Conservation (phyloP, 1,140 invertebrate genomes). For the Drosophila navojoa region DNA sequence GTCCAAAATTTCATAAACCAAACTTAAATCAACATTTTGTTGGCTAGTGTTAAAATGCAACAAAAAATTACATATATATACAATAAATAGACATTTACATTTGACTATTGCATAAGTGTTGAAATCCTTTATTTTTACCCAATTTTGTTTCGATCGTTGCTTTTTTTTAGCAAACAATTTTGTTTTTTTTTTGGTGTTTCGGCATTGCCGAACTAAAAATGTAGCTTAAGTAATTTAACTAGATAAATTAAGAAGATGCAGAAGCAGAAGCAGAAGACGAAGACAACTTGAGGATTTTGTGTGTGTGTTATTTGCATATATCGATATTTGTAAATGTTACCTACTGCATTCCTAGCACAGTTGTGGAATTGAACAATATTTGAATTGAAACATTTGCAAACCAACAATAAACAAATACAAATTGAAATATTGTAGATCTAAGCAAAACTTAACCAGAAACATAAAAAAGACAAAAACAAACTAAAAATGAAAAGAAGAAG, state of each 20-base stretch:
- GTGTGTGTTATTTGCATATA: constrained; percentile 35
- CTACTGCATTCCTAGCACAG: constrained; percentile 80
- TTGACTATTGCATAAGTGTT: constrained; percentile 42
- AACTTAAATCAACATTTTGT: no score
- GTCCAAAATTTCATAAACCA: no score
- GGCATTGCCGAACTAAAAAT: constrained; percentile 54
- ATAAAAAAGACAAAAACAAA: neutral
- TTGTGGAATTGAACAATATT: constrained; percentile 78
- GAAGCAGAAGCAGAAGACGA: neutral
- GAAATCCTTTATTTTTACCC: no score
- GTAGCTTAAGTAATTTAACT: constrained; percentile 32
- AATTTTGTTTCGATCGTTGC: neutral
- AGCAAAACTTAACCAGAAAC: constrained; percentile 8
- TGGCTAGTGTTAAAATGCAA: neutral
- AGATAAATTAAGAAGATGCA: neutral
- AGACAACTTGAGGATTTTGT: constrained; percentile 27
- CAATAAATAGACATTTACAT: no score
- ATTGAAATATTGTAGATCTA: constrained; percentile 54
- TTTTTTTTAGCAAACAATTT: neutral
- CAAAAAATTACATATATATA: no score
- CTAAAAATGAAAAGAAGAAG: neutral
- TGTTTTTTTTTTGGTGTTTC: constrained; percentile 39
- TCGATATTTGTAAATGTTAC: constrained; percentile 57
- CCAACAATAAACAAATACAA: constrained; percentile 18
- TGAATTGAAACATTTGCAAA: constrained; percentile 56